Base-by-base conservation (phyloP, 2,888 invertebrate genomes). In the Aphidius colemani region DNA sequence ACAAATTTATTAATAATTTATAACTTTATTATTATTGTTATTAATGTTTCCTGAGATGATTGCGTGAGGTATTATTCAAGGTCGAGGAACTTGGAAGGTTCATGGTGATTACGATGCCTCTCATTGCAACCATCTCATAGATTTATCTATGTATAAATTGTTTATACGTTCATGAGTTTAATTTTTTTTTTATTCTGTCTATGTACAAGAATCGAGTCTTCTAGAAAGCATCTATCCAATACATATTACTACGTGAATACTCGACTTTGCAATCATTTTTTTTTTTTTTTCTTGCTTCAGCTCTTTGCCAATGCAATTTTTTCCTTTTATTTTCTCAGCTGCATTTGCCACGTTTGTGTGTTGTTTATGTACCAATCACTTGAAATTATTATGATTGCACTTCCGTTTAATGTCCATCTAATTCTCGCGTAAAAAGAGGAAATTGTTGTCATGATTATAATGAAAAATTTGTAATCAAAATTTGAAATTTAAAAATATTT, bases 21-120 rank as follows among this genome's bases (percentile, higher is more conserved):
- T 18, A 7, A 41, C 51, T 43, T 51, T 43, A 39, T 9, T 57
- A 10, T 9, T 30, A n/a, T 43, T 11, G n/a, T n/a, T n/a, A 30
- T 30, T 30, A 30, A 30, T 18, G 18, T 41, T 51, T 53, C 56
- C 13, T 50, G 40, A 56, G 50, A 53, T 62, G 64, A 64, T 70
- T 69, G 69, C 70, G 65, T 69, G 69, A 69, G 65, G 66, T 63
- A 70, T 67, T 68, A 67, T 70, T 68, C 70, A 70, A 70, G 70
- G 70, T 70, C 69, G 69, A 69, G 64, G 69, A 70, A 69, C 70
- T 67, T 69, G 63, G 58, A 45, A 58, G 64, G 65, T 64, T 62
- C 65, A 60, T 30, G 51, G 65, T 57, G 65, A 65, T 64, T 64
- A 64, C 50, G 61, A 50, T 61, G 46, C 58, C 46, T 41, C 53